Conservation (phyloP, 2,888 invertebrate genomes). For the Asteroscopus sphinx region DNA sequence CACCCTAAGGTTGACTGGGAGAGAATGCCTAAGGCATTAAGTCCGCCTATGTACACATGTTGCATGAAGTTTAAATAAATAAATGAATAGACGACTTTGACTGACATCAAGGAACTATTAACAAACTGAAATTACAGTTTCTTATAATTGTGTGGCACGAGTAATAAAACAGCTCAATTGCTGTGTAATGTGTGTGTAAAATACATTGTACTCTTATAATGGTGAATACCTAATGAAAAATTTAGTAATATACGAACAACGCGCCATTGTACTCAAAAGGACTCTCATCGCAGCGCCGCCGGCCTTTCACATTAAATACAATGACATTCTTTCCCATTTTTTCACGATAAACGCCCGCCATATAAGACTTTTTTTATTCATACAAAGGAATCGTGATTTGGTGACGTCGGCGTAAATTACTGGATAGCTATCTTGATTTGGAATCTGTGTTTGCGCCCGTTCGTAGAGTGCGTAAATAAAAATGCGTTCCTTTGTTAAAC, state of each 20-base stretch:
- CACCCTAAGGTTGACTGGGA: no score
- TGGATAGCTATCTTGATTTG: constrained; percentile 47
- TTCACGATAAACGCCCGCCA: constrained; percentile 50
- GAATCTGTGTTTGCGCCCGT: constrained; percentile 26
- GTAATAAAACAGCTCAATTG: constrained; percentile 33
- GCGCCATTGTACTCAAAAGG: constrained; percentile 57
- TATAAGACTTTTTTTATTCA: constrained; percentile 33
- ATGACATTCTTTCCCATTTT: constrained; percentile 71
- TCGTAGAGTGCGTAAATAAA: constrained; percentile 30
- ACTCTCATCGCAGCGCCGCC: constrained; percentile 36
- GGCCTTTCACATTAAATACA: constrained; percentile 59
- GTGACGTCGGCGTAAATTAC: constrained; percentile 41
- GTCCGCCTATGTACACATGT: no score
- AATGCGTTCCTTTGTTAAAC: constrained; percentile 11
- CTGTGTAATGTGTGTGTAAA: constrained; percentile 21
- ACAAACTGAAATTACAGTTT: no score
- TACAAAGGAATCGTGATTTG: constrained; percentile 37
- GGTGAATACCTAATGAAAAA: constrained; percentile 62
- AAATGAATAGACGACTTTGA: no score
- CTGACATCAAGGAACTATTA: no score
- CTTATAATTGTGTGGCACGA: no score
- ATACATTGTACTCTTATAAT: constrained; percentile 38
- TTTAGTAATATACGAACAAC: constrained; percentile 57
- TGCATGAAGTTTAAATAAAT: no score
- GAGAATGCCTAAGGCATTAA: no score